Conservation (phyloP, 2,888 invertebrate species). For the Hypsopygia costalis region DNA sequence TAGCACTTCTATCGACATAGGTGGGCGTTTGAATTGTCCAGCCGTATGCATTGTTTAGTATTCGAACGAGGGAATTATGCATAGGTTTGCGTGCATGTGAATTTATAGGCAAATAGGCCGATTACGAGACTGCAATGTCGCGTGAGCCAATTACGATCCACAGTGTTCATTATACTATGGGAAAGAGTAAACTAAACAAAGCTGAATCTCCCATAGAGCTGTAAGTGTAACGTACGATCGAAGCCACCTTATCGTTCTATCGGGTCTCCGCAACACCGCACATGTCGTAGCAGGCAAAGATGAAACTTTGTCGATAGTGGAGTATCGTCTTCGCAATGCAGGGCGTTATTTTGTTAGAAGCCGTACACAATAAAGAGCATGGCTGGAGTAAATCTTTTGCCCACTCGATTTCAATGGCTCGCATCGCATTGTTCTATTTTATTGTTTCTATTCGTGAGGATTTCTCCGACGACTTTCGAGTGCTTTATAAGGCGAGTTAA, state of each 20-base stretch:
- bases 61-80: constrained; percentile 27
- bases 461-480: constrained; percentile 44
- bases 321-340: constrained; percentile 45
- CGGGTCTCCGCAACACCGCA: constrained; percentile 49
- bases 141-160: constrained; percentile 54
- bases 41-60: constrained; percentile 8
- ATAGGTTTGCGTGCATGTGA: constrained; percentile 7
- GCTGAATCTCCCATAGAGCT: constrained; percentile 44
- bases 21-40: constrained; percentile 4
- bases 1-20: constrained; percentile 8
- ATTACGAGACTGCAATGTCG: constrained; percentile 43
- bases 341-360: constrained; percentile 30
- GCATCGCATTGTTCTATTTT: constrained; percentile 56
- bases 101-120: constrained; percentile 33
- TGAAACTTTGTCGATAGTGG: constrained; percentile 47
- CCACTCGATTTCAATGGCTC: constrained; percentile 50
- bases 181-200: constrained; percentile 53
- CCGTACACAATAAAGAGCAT: constrained; percentile 48
- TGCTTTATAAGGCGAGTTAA: constrained; percentile 26
- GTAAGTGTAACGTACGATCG: constrained; percentile 64
- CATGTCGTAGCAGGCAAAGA: constrained; percentile 61
- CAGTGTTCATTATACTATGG: constrained; percentile 60
- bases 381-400: constrained; percentile 56
- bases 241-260: constrained; percentile 58
- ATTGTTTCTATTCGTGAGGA: constrained; percentile 49